Evolutionary conservation across 1,140 invertebrate species (phyloP).

Genomic region (Mamestra configurata): DNA sequence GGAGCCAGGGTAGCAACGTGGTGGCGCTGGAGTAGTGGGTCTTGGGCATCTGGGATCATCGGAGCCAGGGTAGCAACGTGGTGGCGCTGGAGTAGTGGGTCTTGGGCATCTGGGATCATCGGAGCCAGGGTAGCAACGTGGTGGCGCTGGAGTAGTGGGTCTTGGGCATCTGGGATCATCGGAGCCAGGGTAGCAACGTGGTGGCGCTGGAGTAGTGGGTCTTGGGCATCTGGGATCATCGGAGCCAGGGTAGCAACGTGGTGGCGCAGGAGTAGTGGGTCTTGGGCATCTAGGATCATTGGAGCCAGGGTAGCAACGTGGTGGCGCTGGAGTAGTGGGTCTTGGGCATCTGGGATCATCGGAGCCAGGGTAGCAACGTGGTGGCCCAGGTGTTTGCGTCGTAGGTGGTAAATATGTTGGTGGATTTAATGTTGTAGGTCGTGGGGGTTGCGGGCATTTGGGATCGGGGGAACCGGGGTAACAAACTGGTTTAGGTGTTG

Average conservation of each 20-base stretch:
- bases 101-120: conserved; percentile 71
- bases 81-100: conserved; percentile 63
- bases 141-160: conserved; percentile 54
- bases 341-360: conserved; percentile 81
- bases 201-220: conserved; percentile 56
- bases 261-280: conserved; percentile 33
- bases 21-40: conserved; percentile 67
- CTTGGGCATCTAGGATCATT: conserved; percentile 43
- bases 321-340: conserved; percentile 59
- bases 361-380: conserved; percentile 81
- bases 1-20: conserved; percentile 73
- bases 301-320: conserved; percentile 39
- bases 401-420: no score
- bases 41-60: conserved; percentile 76
- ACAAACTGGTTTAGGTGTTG: conserved; percentile 69
- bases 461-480: conserved; percentile 68
- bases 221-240: conserved; percentile 78
- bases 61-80: conserved; percentile 66
- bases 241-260: conserved; percentile 80
- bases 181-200: conserved; percentile 78
- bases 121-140: conserved; percentile 72
- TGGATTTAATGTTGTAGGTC: no score
- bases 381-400: conserved; percentile 53
- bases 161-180: conserved; percentile 77
- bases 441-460: conserved; percentile 69